Evolutionary conservation across 2,888 invertebrate genomes (phyloP), one percentile per base, ranked within the genome.

Genomic region (Cheilosia impressa): DNA sequence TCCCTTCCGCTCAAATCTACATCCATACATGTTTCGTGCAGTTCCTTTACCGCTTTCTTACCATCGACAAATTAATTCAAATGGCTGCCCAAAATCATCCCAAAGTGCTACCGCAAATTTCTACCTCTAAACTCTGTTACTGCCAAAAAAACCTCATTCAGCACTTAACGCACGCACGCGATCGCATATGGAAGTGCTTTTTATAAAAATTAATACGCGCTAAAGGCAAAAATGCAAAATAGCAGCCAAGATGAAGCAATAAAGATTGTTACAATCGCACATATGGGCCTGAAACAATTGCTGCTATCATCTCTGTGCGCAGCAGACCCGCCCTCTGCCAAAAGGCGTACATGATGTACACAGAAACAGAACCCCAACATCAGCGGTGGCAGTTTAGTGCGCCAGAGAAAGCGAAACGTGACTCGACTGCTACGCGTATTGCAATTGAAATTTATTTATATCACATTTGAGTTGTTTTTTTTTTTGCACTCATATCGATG

Each of bases 341-440:
- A 7, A 24, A 38, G 27, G 52, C 69, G 31, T 31, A 19, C 31
- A 10, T 31, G 65, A 43, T 66, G 31, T 31, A 17, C 68, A 22
- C 41, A 50, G 38, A 50, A 50, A 22, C 41, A 50, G 38, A 50
- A 50, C 22, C 34, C 31, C 34, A 43, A 22, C 27, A 13, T 17
- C 13, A 24, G 43, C 50, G 31, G 52, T 75, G 45, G 79, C 75
- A 79, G 47, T 68, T 75, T 75, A 65, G 66, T 71, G 41, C 63
- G 69, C 71, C 19, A 76, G 84, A 45, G 84, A 84, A 84, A 84
- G 84, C 84, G 80, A 80, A 71, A 84, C 84, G 84, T 84, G 84
- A 71, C 60, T 53, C 50, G 84, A 79, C 69, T 69, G 50, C 41
- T 55, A 79, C 15, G 27, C 55, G 55, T 31, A 69, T 22, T 60